Percentiles rank a stretch among this genome's conserved stretches.
These are phyloP conservation scores for Rhamphomyia laevipes DNA, from an alignment of 2,888 invertebrate genomes.

Conservation along the genomic window DNA sequence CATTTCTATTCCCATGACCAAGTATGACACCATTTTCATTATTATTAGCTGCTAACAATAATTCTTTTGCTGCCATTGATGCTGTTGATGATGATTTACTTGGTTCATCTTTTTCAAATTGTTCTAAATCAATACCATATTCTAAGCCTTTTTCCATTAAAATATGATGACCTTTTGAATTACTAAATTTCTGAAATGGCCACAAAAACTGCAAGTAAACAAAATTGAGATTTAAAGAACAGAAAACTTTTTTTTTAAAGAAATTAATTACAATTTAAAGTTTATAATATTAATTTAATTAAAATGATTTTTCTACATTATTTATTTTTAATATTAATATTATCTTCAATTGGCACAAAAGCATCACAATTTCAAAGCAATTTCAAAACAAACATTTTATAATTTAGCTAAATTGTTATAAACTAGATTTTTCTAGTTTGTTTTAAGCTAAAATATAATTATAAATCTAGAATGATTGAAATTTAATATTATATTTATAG, in stretches of 20 bases:
- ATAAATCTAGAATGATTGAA: too few relatives aligned
- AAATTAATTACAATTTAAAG: too few relatives aligned
- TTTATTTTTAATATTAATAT: not conserved
- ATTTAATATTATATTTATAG: too few relatives aligned
- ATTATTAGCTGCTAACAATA: constrained; percentile 9
- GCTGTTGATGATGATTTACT: constrained; percentile 17
- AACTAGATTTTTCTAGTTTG: too few relatives aligned
- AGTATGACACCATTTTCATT: constrained; percentile 4
- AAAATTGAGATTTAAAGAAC: not conserved
- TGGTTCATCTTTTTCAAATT: constrained; percentile 31
- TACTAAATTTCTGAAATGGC: constrained; percentile 66
- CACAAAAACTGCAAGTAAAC: constrained; percentile 53
- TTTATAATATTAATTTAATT: too few relatives aligned
- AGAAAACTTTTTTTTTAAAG: too few relatives aligned
- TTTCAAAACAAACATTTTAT: too few relatives aligned
- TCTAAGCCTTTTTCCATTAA: constrained; percentile 39
- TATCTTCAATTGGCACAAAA: not conserved
- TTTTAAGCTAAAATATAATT: too few relatives aligned
- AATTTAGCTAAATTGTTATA: too few relatives aligned
- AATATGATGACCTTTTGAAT: constrained; percentile 60
- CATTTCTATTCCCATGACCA: constrained; percentile 24
- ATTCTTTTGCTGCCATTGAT: constrained; percentile 7
- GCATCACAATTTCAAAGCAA: too few relatives aligned
- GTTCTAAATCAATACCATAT: constrained; percentile 35
- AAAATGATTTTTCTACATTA: not conserved